Percentiles rank a stretch among this genome's conserved stretches.
phyloP scores from a whole-genome alignment of 2,888 invertebrate genomes.

The Hyles lineata region DNA sequence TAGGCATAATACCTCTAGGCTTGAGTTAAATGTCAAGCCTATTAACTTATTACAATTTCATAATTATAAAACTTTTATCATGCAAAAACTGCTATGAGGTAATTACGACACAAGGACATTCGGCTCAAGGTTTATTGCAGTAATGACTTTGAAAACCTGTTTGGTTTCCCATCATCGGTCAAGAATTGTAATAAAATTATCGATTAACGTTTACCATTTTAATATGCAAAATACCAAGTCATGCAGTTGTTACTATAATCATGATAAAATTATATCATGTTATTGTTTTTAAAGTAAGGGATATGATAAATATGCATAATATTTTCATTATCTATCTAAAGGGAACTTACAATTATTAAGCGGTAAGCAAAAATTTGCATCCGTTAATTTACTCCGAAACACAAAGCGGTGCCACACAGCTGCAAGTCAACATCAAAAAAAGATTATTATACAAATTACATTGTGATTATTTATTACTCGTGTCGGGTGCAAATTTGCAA shows the following conservation, averaged over 20 bases:
- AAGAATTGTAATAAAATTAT: not conserved
- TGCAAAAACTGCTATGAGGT: not conserved
- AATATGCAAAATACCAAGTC: not conserved
- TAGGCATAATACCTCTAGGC: too few relatives aligned
- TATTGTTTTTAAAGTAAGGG: too few relatives aligned
- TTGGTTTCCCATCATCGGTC: not conserved
- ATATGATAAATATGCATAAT: not conserved
- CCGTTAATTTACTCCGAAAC: constrained; percentile 53
- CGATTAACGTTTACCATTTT: not conserved
- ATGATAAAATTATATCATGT: not conserved
- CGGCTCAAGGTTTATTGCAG: constrained; percentile 13
- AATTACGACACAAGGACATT: not conserved
- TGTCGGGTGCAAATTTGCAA: constrained; percentile 77
- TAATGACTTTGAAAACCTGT: not conserved
- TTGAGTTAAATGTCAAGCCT: too few relatives aligned
- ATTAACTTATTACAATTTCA: not conserved
- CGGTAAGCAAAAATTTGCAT: constrained; percentile 64
- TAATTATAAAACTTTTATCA: not conserved
- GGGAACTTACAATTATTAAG: constrained; percentile 70
- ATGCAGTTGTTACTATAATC: not conserved
- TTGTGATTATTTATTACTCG: constrained; percentile 77
- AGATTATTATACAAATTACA: constrained; percentile 74
- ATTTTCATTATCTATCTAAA: not conserved
- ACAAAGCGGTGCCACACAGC: constrained; percentile 76
- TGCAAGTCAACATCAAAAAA: constrained; percentile 61